phyloP scores from a whole-genome alignment of 2,797 vertebrate genomes.

The Pampus argenteus region DNA sequence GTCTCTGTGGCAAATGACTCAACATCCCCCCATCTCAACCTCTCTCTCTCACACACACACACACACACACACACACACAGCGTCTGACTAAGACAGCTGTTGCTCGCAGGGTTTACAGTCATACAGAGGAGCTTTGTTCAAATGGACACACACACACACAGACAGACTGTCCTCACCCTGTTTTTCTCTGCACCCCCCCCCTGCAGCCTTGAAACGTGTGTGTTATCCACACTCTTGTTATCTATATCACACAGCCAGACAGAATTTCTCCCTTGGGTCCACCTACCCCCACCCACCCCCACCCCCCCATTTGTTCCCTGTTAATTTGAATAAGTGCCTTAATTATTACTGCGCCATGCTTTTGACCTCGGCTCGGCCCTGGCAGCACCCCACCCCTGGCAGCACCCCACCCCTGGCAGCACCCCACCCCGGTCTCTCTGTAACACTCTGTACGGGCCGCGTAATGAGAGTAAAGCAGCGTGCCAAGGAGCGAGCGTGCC shows the following conservation, averaged over 20 bases:
- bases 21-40: conserved; percentile 13
- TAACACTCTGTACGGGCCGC: conserved; percentile 63
- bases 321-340: conserved; percentile 79
- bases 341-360: conserved; percentile 59
- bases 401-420: conserved; percentile 50
- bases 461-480: conserved; percentile 60
- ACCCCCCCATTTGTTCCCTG: conserved; percentile 50
- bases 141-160: conserved; percentile 31
- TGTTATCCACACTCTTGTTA: conserved; percentile 42
- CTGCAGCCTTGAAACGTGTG: conserved; percentile 55
- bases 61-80: conserved; percentile 33
- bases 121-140: conserved; percentile 82
- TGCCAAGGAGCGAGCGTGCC: conserved; percentile 71
- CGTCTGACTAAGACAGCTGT: conserved; percentile 81
- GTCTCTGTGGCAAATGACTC: conserved; percentile 37
- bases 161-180: conserved; percentile 41
- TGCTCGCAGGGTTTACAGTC: conserved; percentile 74
- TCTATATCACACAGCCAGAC: conserved; percentile 62
- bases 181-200: conserved; percentile 48
- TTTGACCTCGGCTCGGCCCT: conserved; percentile 68
- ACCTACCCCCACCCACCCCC: conserved; percentile 39
- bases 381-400: conserved; percentile 40
- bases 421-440: conserved; percentile 29
- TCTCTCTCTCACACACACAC: neutral
- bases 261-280: conserved; percentile 48